Evolutionary conservation across 2,888 invertebrate genomes (phyloP), one percentile per base, ranked within the genome.

Genomic region (Polyploca ridens): DNA sequence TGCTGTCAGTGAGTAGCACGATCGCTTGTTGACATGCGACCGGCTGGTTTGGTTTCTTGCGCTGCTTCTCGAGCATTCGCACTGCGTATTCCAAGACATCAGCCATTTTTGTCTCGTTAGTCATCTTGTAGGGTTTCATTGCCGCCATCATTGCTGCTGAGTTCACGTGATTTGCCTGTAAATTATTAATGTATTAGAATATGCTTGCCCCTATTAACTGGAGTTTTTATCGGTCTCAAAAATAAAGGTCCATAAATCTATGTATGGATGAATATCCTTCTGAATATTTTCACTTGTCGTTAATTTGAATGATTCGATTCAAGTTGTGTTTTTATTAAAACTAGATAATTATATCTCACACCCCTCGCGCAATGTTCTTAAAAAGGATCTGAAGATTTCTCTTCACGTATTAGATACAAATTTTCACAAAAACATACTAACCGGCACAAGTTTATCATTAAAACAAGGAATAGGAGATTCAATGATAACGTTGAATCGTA

Each of bases 81-180:
- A 92, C 86, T 0, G 93, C 83, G 61, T 87, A 82, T 33, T 73
- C 71, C 11, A 94, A 74, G 8, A 89, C 88, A 5, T 81, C 72
- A 0, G 69, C 77, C 87, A 93, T 88, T 46, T 73, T 76, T 0
- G 93, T 89, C 67, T 87, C 84, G 70, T 93, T 93, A 5, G 61
- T 73, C 75, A 85, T 72, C 1, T 72, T 69, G 65, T 85, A 83
- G 11, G 82, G 69, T 13, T 82, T 75, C 69, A 93, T 67, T 0
- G 88, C 86, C 0, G 88, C 82, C 86, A 93, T 87, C 87, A 94
- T 91, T 0, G 94, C 94, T 5, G 90, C 93, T 14, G 91, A 83
- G 73, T 94, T 94, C 0, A 94, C 90, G 72, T 94, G 91, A 68
- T 94, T 93, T 13, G 94, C 94, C 94, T 93, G 68, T 13, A 46